phyloP scores from a whole-genome alignment of 2,888 invertebrate species.

The Pherbina coryleti region DNA sequence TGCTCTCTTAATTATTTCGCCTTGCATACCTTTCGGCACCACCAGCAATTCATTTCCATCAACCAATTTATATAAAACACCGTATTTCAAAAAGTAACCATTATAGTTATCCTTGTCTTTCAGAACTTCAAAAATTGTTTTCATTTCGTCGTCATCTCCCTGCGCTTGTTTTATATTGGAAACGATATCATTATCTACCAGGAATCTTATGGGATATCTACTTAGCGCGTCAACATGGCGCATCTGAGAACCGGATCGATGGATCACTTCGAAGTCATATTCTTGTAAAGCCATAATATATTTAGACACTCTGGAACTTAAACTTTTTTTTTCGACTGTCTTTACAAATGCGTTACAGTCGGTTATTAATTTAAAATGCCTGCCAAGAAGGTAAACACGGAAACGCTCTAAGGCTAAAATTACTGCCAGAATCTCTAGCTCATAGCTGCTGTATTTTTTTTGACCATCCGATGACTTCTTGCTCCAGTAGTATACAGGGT shows the following conservation, averaged over 20 bases:
- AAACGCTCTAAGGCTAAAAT: conserved; percentile 51
- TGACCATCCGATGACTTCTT: neutral
- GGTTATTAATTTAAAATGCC: conserved; percentile 44
- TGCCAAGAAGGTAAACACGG: conserved; percentile 50
- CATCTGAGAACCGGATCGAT: conserved; percentile 43
- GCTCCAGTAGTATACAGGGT: conserved; percentile 36
- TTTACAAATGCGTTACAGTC: conserved; percentile 47
- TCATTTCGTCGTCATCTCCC: conserved; percentile 16
- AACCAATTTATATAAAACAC: conserved; percentile 19
- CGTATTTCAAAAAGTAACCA: conserved; percentile 31
- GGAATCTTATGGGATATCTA: conserved; percentile 41
- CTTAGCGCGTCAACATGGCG: conserved; percentile 47
- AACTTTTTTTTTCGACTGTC: conserved; percentile 45
- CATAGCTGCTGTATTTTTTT: conserved; percentile 34
- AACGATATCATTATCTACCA: conserved; percentile 9
- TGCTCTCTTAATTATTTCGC: conserved; percentile 27
- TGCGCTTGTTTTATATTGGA: conserved; percentile 31
- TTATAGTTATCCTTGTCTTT: neutral
- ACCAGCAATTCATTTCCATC: conserved; percentile 27
- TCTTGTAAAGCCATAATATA: conserved; percentile 34
- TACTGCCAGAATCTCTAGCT: conserved; percentile 35
- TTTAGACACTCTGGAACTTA: conserved; percentile 42
- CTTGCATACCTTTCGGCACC: conserved; percentile 35
- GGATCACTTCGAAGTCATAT: conserved; percentile 47
- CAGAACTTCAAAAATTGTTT: neutral